Evolutionary conservation across 2,888 invertebrate genomes (phyloP).

Genomic region (Scaptodrosophila latifasciaeformis): DNA sequence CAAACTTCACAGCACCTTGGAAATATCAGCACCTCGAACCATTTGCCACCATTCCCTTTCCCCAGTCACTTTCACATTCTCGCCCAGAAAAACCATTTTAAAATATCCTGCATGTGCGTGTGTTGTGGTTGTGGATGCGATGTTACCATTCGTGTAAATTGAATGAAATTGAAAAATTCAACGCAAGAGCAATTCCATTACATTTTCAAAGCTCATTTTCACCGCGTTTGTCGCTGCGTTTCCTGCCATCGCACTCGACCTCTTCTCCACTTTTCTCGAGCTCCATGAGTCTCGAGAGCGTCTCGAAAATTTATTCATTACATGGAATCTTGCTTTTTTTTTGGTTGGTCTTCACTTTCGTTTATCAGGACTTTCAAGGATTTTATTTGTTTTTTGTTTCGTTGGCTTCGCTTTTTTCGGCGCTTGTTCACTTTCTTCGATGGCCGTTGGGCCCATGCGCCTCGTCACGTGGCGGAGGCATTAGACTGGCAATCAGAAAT

Average conservation of each 20-base stretch:
- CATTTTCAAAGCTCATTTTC: conserved; percentile 65
- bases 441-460: background rate
- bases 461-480: conserved; percentile 37
- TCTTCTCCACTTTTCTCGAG: background rate
- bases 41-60: conserved; percentile 8
- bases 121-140: background rate
- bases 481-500: conserved; percentile 71
- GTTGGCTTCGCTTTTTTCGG: conserved; percentile 39
- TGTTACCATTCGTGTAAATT: conserved; percentile 62
- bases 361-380: conserved; percentile 53
- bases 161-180: conserved; percentile 73
- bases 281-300: conserved; percentile 10
- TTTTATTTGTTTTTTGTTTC: conserved; percentile 16
- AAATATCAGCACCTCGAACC: background rate
- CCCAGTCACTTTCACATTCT: conserved; percentile 6
- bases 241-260: background rate
- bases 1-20: conserved; percentile 35
- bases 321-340: conserved; percentile 58
- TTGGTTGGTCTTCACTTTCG: conserved; percentile 54
- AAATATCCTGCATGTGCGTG: conserved; percentile 41
- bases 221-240: conserved; percentile 40
- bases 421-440: too few relatives aligned
- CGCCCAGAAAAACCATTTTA: conserved; percentile 22
- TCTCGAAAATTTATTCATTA: conserved; percentile 69
- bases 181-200: conserved; percentile 66